phyloP scores from a whole-genome alignment of 2,888 invertebrate genomes.

The Cylloceria caligata region DNA sequence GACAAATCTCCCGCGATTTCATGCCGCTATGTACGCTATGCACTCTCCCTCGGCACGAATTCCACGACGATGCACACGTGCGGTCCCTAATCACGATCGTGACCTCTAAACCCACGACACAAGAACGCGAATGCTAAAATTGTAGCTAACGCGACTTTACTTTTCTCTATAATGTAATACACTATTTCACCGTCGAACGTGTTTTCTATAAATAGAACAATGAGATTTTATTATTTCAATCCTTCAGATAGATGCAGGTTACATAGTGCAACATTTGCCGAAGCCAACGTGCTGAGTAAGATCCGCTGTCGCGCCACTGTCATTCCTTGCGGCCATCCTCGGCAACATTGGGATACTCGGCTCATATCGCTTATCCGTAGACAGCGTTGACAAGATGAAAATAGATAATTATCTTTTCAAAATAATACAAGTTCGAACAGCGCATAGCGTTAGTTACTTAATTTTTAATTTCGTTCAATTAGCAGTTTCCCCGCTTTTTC shows the following conservation, averaged over 20 bases:
- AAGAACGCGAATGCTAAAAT: constrained; percentile 39
- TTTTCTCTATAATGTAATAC: not conserved
- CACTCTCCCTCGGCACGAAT: constrained; percentile 59
- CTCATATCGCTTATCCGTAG: too few species aligned
- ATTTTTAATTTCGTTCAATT: too few species aligned
- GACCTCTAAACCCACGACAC: constrained; percentile 60
- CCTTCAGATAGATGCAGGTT: not conserved
- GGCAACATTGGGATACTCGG: too few species aligned
- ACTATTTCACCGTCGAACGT: not conserved
- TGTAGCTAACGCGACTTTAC: constrained; percentile 5
- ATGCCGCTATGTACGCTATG: constrained; percentile 11
- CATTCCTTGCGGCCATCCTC: too few species aligned
- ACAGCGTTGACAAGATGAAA: too few species aligned
- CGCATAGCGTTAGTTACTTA: too few species aligned
- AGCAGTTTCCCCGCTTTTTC: not conserved
- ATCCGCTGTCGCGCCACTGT: too few species aligned
- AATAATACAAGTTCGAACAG: too few species aligned
- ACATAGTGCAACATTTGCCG: not conserved
- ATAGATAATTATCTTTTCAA: too few species aligned
- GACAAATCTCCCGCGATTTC: constrained; percentile 29
- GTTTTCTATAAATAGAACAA: constrained; percentile 8
- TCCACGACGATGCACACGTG: constrained; percentile 57
- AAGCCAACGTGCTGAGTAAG: too few species aligned
- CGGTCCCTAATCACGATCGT: constrained; percentile 65
- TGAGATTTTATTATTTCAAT: not conserved